Base-by-base conservation (phyloP, 2,797 vertebrate species). In the Enteromius treurensis region DNA sequence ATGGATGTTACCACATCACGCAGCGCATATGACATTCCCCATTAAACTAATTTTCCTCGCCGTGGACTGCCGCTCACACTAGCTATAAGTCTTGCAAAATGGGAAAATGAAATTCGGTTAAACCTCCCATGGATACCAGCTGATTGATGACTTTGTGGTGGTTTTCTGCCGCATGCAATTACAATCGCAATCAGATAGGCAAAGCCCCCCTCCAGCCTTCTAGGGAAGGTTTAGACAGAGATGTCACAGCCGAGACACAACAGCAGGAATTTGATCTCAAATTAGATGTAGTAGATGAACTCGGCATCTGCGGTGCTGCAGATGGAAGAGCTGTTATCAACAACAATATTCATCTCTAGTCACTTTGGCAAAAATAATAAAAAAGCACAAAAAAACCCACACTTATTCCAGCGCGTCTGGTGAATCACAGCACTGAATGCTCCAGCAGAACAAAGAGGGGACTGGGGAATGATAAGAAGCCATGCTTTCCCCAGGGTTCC, bases 101-200 rank as follows among this genome's bases (percentile, higher is more conserved):
- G 88, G 81, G 83, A 90, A 60, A 79, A 90, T 91, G 79, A 89
- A 91, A 94, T 90, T 91, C 84, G 88, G 90, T 91, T 92, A 92
- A 91, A 91, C 78, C 87, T 89, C 82, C 81, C 84, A 74, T 71
- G 67, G 89, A 89, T 80, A 81, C 81, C 88, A 86, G 73, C 83
- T 93, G 90, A 93, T 91, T 90, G 89, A 92, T 93, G 90, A 89
- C 88, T 92, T 82, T 32, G 79, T 90, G 89, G 87, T 90, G 88
- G 80, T 85, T 89, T 87, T 91, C 83, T 91, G 92, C 89, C 80
- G 85, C 79, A 82, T 82, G 87, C 88, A 91, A 92, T 93, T 92
- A 91, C 86, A 87, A 86, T 87, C 84, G 86, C 90, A 92, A 92
- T 93, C 88, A 90, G 88, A 92, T 86, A 88, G 86, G 85, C 87